Evolutionary conservation across 2,888 invertebrate species (phyloP).

Genomic region (Cheilosia urbana): DNA sequence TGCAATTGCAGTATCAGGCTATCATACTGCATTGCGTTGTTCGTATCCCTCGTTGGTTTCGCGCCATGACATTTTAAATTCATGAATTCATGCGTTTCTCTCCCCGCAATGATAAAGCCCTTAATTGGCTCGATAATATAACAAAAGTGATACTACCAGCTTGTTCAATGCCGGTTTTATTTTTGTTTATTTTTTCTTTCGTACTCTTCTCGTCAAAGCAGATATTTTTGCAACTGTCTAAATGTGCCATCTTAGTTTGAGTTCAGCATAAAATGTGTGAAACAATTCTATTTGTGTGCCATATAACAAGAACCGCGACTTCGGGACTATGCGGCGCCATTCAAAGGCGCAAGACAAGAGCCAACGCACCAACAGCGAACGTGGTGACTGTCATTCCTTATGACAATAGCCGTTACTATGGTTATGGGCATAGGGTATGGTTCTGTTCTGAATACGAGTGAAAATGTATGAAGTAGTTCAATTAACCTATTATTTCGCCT

Average conservation of each 20-base stretch:
- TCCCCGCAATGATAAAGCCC: not conserved
- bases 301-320: conserved; percentile 46
- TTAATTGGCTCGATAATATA: not conserved
- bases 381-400: conserved; percentile 15
- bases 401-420: conserved; percentile 38
- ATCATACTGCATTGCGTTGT: conserved; percentile 42
- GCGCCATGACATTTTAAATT: conserved; percentile 47
- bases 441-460: not conserved
- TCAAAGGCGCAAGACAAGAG: conserved; percentile 67
- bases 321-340: conserved; percentile 68
- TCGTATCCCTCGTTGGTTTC: not conserved
- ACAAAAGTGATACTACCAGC: not conserved
- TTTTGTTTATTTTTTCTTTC: no score
- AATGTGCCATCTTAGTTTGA: conserved; percentile 12
- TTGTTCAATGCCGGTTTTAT: not conserved
- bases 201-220: not conserved
- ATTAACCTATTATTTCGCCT: conserved; percentile 51
- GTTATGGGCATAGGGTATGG: conserved; percentile 56
- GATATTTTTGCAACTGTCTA: conserved; percentile 4
- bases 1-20: conserved; percentile 10
- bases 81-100: conserved; percentile 26
- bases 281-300: conserved; percentile 59
- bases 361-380: conserved; percentile 28
- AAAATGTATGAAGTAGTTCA: not conserved
- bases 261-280: conserved; percentile 18